Evolutionary conservation across 2,888 invertebrate genomes (phyloP).

Genomic region (Cryptocephalus moraei): DNA sequence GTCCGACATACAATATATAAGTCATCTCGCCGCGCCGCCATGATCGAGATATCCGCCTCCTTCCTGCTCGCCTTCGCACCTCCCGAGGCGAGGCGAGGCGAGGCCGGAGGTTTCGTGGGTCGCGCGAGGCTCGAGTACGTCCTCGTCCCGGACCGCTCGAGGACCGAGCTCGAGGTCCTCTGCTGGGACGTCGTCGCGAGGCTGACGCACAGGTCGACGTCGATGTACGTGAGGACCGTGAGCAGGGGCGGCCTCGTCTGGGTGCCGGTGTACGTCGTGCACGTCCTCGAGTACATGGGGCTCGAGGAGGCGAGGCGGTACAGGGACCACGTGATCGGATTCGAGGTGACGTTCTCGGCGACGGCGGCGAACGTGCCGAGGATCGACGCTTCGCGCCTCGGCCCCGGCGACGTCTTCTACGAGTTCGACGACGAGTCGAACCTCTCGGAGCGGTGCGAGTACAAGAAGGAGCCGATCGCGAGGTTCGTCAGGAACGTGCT

Average conservation of each 20-base stretch:
- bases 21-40: neutral
- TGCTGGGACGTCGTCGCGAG: constrained; percentile 22
- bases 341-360: constrained; percentile 9
- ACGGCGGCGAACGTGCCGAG: no score
- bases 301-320: constrained; percentile 15
- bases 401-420: no score
- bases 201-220: constrained; percentile 11
- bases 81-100: neutral
- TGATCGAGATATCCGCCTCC: neutral
- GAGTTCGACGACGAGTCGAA: no score
- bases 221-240: constrained; percentile 14
- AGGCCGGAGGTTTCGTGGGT: neutral
- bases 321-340: constrained; percentile 14
- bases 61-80: neutral
- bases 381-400: no score
- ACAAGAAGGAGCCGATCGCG: neutral
- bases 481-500: constrained; percentile 7
- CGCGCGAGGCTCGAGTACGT: constrained; percentile 20
- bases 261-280: constrained; percentile 20
- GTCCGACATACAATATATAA: neutral
- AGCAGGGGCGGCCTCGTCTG: constrained; percentile 14
- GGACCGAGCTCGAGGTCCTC: constrained; percentile 19
- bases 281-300: constrained; percentile 13
- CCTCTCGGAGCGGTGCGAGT: no score
- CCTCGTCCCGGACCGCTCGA: constrained; percentile 16